These are phyloP conservation scores for Micropoecilia bifurca DNA, from an alignment of 2,797 vertebrate species.

Conservation along the genomic window DNA sequence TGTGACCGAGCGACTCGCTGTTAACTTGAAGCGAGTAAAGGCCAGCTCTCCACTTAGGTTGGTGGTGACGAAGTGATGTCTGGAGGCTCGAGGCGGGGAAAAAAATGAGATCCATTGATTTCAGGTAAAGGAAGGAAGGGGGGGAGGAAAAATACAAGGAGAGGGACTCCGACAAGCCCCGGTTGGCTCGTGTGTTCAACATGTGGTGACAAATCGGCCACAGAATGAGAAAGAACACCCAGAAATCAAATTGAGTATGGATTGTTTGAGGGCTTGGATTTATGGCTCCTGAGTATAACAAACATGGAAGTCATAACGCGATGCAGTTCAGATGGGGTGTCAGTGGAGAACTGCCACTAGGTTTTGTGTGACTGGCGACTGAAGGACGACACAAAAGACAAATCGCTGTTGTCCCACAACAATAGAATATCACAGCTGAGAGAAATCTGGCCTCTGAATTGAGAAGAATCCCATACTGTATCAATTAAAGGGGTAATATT, in stretches of 20 bases:
- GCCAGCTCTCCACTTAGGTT: slow-evolving; percentile 53
- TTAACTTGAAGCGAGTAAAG: slow-evolving; percentile 69
- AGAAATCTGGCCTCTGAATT: slow-evolving; percentile 60
- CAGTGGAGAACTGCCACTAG: slow-evolving; percentile 53
- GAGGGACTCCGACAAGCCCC: slow-evolving; percentile 61
- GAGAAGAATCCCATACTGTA: slow-evolving; percentile 23
- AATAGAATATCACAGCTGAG: slow-evolving; percentile 64
- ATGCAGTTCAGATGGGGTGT: slow-evolving; percentile 63
- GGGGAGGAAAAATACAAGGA: slow-evolving; percentile 34
- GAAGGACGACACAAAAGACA: slow-evolving; percentile 54
- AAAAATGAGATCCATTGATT: slow-evolving; percentile 76
- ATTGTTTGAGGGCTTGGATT: slow-evolving; percentile 66
- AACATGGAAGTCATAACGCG: slow-evolving; percentile 74
- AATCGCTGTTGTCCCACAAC: slow-evolving; percentile 63
- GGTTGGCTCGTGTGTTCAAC: slow-evolving; percentile 70
- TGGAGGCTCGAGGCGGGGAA: slow-evolving; percentile 34
- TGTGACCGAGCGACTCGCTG: slow-evolving; percentile 54
- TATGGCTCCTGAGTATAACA: slow-evolving; percentile 56
- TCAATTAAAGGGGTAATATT: background rate
- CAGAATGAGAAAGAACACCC: slow-evolving; percentile 65
- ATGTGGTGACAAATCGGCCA: slow-evolving; percentile 66
- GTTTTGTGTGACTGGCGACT: slow-evolving; percentile 61
- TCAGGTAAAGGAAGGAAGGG: slow-evolving; percentile 26
- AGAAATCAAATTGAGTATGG: slow-evolving; percentile 74
- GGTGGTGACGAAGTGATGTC: slow-evolving; percentile 35